Evolutionary conservation across 2,888 invertebrate genomes (phyloP).

Genomic region (Cylloceria caligata): DNA sequence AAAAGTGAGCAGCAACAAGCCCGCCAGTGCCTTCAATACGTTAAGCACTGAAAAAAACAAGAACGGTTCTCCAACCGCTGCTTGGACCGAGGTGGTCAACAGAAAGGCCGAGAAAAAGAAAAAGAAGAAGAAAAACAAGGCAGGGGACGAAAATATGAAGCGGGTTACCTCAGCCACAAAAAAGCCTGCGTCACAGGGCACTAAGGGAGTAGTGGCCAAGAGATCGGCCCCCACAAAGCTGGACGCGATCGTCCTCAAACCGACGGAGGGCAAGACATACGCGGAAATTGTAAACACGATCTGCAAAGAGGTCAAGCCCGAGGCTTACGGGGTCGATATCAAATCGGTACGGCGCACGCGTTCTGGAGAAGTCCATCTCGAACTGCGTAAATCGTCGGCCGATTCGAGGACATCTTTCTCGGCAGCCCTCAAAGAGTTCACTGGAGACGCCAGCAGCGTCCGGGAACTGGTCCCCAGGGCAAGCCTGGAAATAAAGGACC

Average conservation of each 20-base stretch:
- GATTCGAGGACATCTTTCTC: constrained; percentile 10
- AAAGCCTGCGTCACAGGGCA: too few relatives aligned
- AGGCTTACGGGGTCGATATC: background rate
- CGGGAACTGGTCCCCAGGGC: background rate
- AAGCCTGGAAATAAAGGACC: constrained; percentile 33
- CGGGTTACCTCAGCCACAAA: too few relatives aligned
- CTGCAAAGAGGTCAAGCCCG: constrained; percentile 16
- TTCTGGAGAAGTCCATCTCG: constrained; percentile 22
- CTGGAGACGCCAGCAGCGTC: background rate
- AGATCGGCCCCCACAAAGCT: background rate
- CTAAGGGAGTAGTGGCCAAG: too few relatives aligned
- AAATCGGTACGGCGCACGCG: constrained; percentile 18
- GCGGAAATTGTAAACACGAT: constrained; percentile 41
- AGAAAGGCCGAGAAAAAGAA: too few relatives aligned
- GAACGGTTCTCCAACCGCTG: too few relatives aligned
- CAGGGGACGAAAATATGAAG: too few relatives aligned
- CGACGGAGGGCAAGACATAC: constrained; percentile 28
- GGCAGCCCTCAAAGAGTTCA: constrained; percentile 5
- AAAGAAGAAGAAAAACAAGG: too few relatives aligned
- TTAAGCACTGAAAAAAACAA: too few relatives aligned
- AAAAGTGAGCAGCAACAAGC: too few relatives aligned
- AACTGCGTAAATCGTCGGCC: constrained; percentile 8
- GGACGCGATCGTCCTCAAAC: constrained; percentile 33
- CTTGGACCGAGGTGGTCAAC: too few relatives aligned
- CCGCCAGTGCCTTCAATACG: too few relatives aligned